Evolutionary conservation across 2,888 invertebrate genomes (phyloP).

Genomic region (Terebella lapidaria): DNA sequence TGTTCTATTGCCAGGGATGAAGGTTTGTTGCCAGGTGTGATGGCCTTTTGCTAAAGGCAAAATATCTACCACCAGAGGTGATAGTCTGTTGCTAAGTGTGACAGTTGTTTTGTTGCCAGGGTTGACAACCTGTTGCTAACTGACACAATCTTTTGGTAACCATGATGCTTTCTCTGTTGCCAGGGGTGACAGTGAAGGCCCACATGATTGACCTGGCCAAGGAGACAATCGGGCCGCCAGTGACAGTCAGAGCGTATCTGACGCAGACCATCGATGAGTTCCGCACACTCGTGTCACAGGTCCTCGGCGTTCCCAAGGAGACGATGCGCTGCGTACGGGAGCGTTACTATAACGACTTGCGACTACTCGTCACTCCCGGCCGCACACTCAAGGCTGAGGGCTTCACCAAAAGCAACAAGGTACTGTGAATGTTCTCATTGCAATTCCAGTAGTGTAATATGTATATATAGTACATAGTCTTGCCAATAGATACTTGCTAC

Average conservation of each 20-base stretch:
- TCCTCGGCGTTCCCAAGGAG: slow-evolving; percentile 27
- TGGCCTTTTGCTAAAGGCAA: too few relatives aligned
- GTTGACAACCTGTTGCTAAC: too few relatives aligned
- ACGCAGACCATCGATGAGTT: slow-evolving; percentile 60
- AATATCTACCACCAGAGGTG: too few relatives aligned
- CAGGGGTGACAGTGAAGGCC: slow-evolving; percentile 61
- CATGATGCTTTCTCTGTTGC: too few relatives aligned
- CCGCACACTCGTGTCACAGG: slow-evolving; percentile 58
- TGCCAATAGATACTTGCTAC: too few relatives aligned
- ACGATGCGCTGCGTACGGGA: slow-evolving; percentile 56
- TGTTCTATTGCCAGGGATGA: too few relatives aligned
- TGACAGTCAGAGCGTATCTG: slow-evolving; percentile 60
- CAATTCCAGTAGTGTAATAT: too few relatives aligned
- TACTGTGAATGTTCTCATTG: slow-evolving; percentile 19
- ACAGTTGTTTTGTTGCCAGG: too few relatives aligned
- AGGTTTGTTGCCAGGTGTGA: too few relatives aligned
- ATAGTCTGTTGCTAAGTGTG: too few relatives aligned
- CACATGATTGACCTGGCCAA: slow-evolving; percentile 62
- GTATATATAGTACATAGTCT: too few relatives aligned
- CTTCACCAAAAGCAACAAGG: slow-evolving; percentile 53
- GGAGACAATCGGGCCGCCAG: slow-evolving; percentile 63
- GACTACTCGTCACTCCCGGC: slow-evolving; percentile 35
- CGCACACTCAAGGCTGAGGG: slow-evolving; percentile 50
- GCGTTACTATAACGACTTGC: slow-evolving; percentile 54
- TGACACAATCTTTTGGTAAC: too few relatives aligned